Conservation (phyloP, 2,888 invertebrate species). For the Cataglyphis livida region DNA sequence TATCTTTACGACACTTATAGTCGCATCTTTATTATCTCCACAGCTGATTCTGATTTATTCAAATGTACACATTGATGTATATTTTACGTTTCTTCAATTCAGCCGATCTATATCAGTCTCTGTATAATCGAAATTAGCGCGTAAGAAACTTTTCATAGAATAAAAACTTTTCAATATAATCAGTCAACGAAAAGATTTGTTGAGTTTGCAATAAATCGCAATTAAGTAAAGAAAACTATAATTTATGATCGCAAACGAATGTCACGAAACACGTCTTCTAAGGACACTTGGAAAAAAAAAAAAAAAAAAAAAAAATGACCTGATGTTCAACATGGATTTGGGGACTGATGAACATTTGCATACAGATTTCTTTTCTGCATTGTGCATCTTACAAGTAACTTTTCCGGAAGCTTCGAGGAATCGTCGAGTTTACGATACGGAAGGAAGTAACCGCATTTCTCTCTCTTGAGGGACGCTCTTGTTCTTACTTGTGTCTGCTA, state of each 20-base stretch:
- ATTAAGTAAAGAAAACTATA: not conserved
- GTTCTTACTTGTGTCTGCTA: not conserved
- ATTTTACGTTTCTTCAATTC: slow-evolving; percentile 2
- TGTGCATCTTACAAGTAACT: not conserved
- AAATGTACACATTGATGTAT: not conserved
- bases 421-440: slow-evolving; percentile 11
- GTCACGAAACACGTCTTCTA: not conserved
- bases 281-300: too few species aligned
- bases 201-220: not conserved
- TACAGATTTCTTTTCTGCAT: not conserved
- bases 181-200: not conserved
- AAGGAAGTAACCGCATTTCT: slow-evolving; percentile 8
- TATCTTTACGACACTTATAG: slow-evolving; percentile 1
- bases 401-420: not conserved
- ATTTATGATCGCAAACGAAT: not conserved
- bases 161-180: not conserved
- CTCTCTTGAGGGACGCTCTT: not conserved
- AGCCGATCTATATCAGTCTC: not conserved
- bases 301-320: too few species aligned
- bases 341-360: not conserved
- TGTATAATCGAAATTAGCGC: not conserved
- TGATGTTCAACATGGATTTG: not conserved
- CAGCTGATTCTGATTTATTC: not conserved
- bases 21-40: not conserved
- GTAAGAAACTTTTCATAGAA: not conserved